Conservation (phyloP, 2,888 invertebrate species). For the Pristionchus arcanus region DNA sequence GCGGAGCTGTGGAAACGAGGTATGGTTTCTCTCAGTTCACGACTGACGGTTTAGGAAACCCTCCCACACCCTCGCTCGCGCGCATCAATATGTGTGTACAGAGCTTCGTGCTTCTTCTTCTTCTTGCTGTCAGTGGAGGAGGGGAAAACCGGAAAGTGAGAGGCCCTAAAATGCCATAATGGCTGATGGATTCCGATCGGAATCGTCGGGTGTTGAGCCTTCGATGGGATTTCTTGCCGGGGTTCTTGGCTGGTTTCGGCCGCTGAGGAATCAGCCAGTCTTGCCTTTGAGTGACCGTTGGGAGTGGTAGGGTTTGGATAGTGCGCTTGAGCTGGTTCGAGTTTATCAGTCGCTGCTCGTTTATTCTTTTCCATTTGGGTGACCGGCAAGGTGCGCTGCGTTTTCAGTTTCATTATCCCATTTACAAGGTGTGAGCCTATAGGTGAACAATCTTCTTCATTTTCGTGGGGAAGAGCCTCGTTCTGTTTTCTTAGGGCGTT, state of each 20-base stretch:
- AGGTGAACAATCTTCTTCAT: too few species aligned
- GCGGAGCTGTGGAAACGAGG: background rate
- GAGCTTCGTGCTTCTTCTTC: too few species aligned
- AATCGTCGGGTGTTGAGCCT: background rate
- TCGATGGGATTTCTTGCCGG: constrained; percentile 28
- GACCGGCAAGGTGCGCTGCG: too few species aligned
- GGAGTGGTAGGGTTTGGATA: background rate
- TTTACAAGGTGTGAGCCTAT: too few species aligned
- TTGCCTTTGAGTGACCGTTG: background rate
- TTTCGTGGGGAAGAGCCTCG: too few species aligned
- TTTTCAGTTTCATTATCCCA: too few species aligned
- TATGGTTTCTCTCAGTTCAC: constrained; percentile 20
- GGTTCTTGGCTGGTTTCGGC: constrained; percentile 33
- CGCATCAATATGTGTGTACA: background rate
- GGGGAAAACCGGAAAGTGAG: constrained; percentile 21
- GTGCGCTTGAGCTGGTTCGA: too few species aligned
- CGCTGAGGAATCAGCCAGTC: background rate
- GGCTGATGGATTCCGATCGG: constrained; percentile 37
- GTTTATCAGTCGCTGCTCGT: too few species aligned
- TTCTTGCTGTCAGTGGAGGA: background rate
- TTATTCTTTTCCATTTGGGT: too few species aligned
- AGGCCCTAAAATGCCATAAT: constrained; percentile 35
- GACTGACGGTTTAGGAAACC: background rate
- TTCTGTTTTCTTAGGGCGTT: too few species aligned
- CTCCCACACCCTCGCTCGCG: background rate